phyloP scores from a whole-genome alignment of 2,888 invertebrate species.

The Synergus umbraculus region DNA sequence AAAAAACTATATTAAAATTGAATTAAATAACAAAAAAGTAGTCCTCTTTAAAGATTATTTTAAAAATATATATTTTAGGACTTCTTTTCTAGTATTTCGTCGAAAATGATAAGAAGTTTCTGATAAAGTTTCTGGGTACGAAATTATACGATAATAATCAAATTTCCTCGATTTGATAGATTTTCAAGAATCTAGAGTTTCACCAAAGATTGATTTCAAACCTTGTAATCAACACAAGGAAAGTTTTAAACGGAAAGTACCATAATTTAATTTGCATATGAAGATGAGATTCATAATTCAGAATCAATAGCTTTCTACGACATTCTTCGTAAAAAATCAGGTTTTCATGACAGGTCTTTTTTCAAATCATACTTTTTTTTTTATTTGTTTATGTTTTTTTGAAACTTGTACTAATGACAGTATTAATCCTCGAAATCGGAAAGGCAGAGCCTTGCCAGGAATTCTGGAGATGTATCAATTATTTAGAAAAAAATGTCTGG shows the following conservation, averaged over 20 bases:
- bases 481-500: not conserved
- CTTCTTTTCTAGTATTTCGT: no score
- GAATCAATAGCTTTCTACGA: not conserved
- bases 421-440: not conserved
- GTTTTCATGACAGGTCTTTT: not conserved
- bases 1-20: not conserved
- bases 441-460: not conserved
- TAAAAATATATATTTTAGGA: no score
- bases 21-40: not conserved
- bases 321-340: not conserved
- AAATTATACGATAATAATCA: no score
- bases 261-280: not conserved
- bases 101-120: no score
- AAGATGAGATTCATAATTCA: not conserved
- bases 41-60: no score
- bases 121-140: no score
- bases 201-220: no score
- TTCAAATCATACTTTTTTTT: not conserved
- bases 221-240: not conserved
- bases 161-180: no score
- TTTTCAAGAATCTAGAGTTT: no score
- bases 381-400: not conserved
- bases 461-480: not conserved
- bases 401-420: not conserved
- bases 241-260: not conserved